Conservation (phyloP, 2,888 invertebrate species). For the Nomada hirtipes region DNA sequence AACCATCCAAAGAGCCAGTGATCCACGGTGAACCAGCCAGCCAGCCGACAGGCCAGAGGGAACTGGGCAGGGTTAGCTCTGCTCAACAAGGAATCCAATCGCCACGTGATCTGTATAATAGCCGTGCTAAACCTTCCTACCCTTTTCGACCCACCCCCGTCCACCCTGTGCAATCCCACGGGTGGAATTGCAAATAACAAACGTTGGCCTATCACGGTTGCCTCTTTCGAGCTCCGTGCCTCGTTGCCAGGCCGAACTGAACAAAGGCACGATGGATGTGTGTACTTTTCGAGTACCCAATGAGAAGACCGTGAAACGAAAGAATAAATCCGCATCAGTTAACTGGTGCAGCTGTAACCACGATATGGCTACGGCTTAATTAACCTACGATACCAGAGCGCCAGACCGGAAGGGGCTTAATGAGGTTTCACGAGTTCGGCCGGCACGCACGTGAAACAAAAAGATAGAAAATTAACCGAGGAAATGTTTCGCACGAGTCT, state of each 20-base stretch:
- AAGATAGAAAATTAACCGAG: constrained; percentile 50
- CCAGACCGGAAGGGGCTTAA: constrained; percentile 58
- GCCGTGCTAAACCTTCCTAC: constrained; percentile 78
- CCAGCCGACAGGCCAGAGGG: constrained; percentile 30
- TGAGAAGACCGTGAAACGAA: constrained; percentile 33
- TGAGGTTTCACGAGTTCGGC: constrained; percentile 57
- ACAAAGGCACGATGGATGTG: constrained; percentile 42
- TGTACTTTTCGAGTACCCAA: constrained; percentile 1
- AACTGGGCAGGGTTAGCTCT: constrained; percentile 43
- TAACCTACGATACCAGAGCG: constrained; percentile 54
- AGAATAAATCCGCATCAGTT: constrained; percentile 59
- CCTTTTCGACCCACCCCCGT: constrained; percentile 32
- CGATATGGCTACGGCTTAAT: constrained; percentile 65
- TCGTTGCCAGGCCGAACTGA: constrained; percentile 28
- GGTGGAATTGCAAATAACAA: constrained; percentile 81
- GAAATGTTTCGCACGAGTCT: constrained; percentile 31
- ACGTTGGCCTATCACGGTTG: constrained; percentile 76
- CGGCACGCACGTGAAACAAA: constrained; percentile 58
- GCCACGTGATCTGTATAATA: constrained; percentile 83
- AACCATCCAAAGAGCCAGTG: constrained; percentile 62
- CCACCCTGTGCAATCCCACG: constrained; percentile 76
- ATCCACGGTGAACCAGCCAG: constrained; percentile 56
- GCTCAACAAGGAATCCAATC: constrained; percentile 82
- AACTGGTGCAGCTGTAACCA: constrained; percentile 51
- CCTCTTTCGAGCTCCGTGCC: constrained; percentile 53